Base-by-base conservation (phyloP, 2,113 vertebrate species). In the Danio rerio region DNA sequence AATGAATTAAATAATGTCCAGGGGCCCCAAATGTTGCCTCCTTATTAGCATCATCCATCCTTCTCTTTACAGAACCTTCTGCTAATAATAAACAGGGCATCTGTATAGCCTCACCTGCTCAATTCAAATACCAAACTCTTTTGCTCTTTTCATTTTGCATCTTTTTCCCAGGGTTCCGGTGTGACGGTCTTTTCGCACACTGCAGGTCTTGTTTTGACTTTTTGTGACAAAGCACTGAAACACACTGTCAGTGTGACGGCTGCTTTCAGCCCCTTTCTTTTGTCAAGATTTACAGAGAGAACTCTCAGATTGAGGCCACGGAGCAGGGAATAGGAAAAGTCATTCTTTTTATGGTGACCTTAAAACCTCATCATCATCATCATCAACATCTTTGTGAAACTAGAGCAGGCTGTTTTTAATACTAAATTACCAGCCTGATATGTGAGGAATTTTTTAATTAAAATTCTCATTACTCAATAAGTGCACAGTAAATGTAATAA, bases 191-290 rank as follows among this genome's bases (percentile, higher is more conserved):
- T 50, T 61, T 31, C 49, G 59, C 66, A 59, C 47, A 78, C 69
- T 62, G 16, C 20, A 71, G 20, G 78, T 80, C 63, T 69, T 81
- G 65, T 78, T 78, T 65, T 85, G 58, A 59, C 61, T 84, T 71
- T 49, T 15, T 72, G 47, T 84, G 77, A 78, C 62, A 49, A 78
- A 69, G 59, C 31, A 69, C 55, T 77, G 61, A 68, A 77, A 77
- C 62, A 75, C 72, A 69, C 63, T 68, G 72, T 68, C 53, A 70
- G 79, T 58, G n/a, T 53, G 72, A 75, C 9, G 9, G 63, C 69
- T 61, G 58, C 65, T 73, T 81, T 72, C 68, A 83, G 52, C 81
- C 53, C 40, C 21, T 82, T 50, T 77, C 18, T 62, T 77, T 47
- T 31, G 18, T 68, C 5, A 50, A 68, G 73, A 70, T 59, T 78